Base-by-base conservation (phyloP, 2,888 invertebrate species). In the Chrysolina oricalcia region DNA sequence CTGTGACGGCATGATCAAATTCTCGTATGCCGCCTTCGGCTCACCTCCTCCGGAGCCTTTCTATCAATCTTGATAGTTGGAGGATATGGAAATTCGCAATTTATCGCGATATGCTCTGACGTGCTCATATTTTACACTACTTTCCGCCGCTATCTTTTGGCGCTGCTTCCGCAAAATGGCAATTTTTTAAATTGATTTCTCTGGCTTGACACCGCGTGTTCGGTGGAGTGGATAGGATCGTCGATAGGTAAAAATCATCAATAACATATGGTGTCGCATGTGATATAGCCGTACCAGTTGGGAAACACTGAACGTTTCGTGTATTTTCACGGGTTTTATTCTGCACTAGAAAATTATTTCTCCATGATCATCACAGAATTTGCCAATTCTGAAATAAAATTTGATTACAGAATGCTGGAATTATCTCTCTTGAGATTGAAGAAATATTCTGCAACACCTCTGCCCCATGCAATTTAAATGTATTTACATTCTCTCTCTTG, bases 111-210 rank as follows among this genome's bases (percentile, higher is more conserved):
- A 59, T 59, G 59, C 35, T 59, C 35, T n/a, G 59, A 59, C 59
- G 59, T 27, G 35, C 35, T 4, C 59, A 59, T 59, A 59, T 59
- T 35, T 59, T 27, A 27, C 59, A 11, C 59, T n/a, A 59, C 59
- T 35, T 27, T 27, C 59, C 10, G n/a, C 35, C 15, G 35, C 59
- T 59, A 59, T 59, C 59, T 59, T 27, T n/a, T 35, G 59, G n/a
- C 35, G 59, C 8, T 27, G 27, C 59, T 35, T 59, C 59, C 59
- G 35, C 15, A 17, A 27, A n/a, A 59, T n/a, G 59, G 23, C 59
- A 59, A 59, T 59, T 27, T 59, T 59, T 59, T 59, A 17, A 59
- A 59, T 59, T 59, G 59, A 59, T 59, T 59, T 59, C n/a, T 35
- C 27, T 27, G n/a, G 15, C n/a, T n/a, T 59, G 35, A 35, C 15